Conservation (phyloP, 2,888 invertebrate species). For the Omphaloscelis lunosa region DNA sequence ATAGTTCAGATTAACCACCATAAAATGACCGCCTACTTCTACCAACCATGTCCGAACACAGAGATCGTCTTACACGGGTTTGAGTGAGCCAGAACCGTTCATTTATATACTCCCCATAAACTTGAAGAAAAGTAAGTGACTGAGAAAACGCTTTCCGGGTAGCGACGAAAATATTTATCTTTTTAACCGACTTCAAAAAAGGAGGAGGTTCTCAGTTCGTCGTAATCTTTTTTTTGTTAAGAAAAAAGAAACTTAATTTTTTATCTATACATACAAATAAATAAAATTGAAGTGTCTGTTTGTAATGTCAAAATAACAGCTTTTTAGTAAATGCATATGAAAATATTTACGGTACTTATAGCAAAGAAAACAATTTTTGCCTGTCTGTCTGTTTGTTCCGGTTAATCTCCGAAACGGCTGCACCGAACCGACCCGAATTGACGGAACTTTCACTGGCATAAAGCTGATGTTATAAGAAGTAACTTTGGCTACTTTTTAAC, state of each 20-base stretch:
- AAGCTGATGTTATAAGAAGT: not conserved
- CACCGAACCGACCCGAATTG: too few relatives aligned
- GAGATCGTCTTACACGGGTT: not conserved
- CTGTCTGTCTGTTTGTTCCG: not conserved
- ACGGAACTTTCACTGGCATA: not conserved
- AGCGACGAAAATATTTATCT: slow-evolving; percentile 32
- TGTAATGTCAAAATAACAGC: too few relatives aligned
- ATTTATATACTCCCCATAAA: not conserved
- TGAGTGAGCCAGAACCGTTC: too few relatives aligned
- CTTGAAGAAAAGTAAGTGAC: slow-evolving; percentile 30
- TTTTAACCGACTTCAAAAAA: slow-evolving; percentile 21
- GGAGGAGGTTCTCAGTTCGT: too few relatives aligned
- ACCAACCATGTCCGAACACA: not conserved
- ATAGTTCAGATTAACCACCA: not conserved
- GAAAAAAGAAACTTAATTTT: slow-evolving; percentile 51
- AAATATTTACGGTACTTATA: too few relatives aligned
- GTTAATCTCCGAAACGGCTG: not conserved
- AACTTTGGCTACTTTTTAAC: not conserved
- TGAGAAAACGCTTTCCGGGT: slow-evolving; percentile 24
- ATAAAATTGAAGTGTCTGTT: too few relatives aligned
- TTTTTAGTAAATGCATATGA: too few relatives aligned
- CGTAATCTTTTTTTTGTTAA: too few relatives aligned
- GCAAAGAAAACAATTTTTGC: too few relatives aligned
- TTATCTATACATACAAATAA: slow-evolving; percentile 13
- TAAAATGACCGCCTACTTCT: not conserved